Conservation (phyloP, 2,888 invertebrate species). For the Nemotelus nigrinus region DNA sequence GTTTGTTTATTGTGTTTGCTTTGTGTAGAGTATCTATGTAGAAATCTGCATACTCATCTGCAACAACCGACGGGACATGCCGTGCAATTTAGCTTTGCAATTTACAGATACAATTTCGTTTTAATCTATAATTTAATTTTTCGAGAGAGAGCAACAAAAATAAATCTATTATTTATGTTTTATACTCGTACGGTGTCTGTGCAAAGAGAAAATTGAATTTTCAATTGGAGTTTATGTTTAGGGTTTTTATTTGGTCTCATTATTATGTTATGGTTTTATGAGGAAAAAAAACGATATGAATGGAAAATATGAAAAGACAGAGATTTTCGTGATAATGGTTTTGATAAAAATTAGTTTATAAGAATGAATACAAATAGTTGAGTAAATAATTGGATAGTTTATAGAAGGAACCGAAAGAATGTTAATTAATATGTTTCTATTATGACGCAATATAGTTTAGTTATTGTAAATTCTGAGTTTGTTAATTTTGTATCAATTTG, state of each 20-base stretch:
- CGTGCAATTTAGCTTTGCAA: conserved; percentile 7
- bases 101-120: conserved; percentile 14
- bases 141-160: background rate
- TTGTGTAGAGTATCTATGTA: no score
- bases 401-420: no score
- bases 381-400: no score
- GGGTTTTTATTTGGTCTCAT: no score
- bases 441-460: no score
- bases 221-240: background rate
- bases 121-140: conserved; percentile 12
- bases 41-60: no score
- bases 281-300: background rate
- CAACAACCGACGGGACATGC: background rate
- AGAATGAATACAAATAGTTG: no score
- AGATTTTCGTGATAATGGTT: conserved; percentile 16
- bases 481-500: no score
- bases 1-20: no score
- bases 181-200: background rate
- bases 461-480: no score
- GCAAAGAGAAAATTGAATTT: conserved; percentile 1
- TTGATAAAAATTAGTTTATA: background rate
- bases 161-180: background rate
- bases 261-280: background rate
- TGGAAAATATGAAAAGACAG: conserved; percentile 23
- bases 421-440: no score